Percentiles rank a stretch among this genome's conserved stretches.
Conservation (phyloP, 1,140 invertebrate species). For the Apis cerana region DNA sequence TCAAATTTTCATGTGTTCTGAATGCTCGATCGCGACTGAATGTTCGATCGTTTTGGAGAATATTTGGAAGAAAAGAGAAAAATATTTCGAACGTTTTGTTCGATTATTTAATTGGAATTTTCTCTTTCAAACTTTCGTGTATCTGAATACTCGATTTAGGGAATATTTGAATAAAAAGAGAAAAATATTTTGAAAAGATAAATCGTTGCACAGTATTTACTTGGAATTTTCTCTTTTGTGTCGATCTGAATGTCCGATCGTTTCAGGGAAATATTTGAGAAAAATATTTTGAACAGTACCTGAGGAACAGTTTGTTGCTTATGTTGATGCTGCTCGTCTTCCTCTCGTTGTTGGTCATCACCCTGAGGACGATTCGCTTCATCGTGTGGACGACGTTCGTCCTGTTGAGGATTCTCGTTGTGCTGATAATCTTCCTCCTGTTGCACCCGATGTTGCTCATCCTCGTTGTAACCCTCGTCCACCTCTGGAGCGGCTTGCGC, state of each 20-base stretch:
- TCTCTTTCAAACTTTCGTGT: not conserved
- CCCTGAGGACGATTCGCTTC: constrained; percentile 18
- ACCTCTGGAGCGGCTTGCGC: constrained; percentile 68
- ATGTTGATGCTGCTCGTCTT: constrained; percentile 32
- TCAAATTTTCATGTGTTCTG: not conserved
- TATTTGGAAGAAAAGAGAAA: too few species aligned
- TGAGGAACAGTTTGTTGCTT: constrained; percentile 33
- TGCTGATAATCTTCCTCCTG: constrained; percentile 44
- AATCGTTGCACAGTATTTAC: too few species aligned
- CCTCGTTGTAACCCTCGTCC: constrained; percentile 30
- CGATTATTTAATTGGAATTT: too few species aligned
- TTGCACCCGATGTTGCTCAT: constrained; percentile 16
- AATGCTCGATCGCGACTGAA: too few species aligned
- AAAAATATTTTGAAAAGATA: too few species aligned
- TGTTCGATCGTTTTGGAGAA: too few species aligned
- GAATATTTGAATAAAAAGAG: too few species aligned
- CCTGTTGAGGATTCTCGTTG: constrained; percentile 24
- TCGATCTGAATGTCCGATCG: too few species aligned
- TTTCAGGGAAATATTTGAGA: too few species aligned
- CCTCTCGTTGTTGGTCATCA: constrained; percentile 8
- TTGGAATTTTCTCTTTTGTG: not conserved
- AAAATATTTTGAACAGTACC: constrained; percentile 13
- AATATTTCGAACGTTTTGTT: not conserved
- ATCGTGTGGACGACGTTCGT: constrained; percentile 22
- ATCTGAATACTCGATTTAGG: too few species aligned